phyloP scores from a whole-genome alignment of 2,113 vertebrate species.

The Coptodon bakossiorum region DNA sequence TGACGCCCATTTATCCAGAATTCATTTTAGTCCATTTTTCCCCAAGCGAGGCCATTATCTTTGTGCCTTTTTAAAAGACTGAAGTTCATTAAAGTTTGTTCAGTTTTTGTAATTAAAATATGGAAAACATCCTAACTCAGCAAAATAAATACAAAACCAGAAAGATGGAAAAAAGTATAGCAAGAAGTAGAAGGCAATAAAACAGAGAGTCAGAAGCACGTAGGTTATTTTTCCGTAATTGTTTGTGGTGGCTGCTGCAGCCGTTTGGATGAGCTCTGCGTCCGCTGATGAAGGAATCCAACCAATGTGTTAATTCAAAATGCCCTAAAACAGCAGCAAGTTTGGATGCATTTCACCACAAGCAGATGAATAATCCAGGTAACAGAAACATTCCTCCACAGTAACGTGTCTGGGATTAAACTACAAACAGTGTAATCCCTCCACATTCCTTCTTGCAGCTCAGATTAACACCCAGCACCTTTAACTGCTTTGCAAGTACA shows the following conservation, averaged over 20 bases:
- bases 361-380: background rate
- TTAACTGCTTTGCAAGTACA: background rate
- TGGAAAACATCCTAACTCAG: background rate
- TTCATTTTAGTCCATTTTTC: background rate
- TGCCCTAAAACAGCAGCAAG: background rate
- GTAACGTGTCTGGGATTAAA: background rate
- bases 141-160: background rate
- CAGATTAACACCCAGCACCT: background rate
- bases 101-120: background rate
- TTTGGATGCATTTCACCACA: background rate
- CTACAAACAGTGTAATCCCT: background rate
- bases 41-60: background rate
- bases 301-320: background rate
- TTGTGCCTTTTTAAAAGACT: background rate
- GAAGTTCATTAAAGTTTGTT: no score
- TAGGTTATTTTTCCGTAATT: background rate
- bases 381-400: background rate
- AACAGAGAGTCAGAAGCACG: background rate
- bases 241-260: fast-evolving
- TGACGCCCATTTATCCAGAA: fast-evolving
- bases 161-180: background rate
- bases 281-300: background rate
- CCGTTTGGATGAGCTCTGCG: background rate
- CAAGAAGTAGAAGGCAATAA: background rate
- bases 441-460: background rate